Base-by-base conservation (phyloP, 2,113 vertebrate genomes). In the Callionymus lyra region DNA sequence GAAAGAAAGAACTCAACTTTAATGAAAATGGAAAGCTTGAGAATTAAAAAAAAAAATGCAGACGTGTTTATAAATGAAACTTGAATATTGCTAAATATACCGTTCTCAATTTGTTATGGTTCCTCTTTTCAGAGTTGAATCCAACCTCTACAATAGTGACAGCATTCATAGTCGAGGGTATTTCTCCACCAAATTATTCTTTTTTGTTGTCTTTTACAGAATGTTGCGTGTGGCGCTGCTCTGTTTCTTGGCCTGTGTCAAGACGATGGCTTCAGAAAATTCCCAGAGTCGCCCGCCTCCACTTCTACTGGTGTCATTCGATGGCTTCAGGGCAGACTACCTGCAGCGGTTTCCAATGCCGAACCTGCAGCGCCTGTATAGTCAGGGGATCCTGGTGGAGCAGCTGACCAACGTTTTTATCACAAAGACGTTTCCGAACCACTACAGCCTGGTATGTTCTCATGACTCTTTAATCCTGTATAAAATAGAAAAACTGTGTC, bases 401-500 rank as follows among this genome's bases (percentile, higher is more conserved):
- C 63, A 91, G 10, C 77, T 99, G 43, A 85, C 47, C 3, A 98
- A 97, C 16, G 68, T 88, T 59, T 99, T 96, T 44, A 83, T 91
- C 80, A 99, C 95, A 44, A 97, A 98, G 80, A 99, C 94, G 0
- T 96, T 96, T 68, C 93, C 95, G 32, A 98, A 98, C 74, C 95
- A 99, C 72, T 96, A 97, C 31, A 92, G 87, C 56, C 87, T 99
- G 53, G 94, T 81, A 54, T 65, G 2, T 27, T 27, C 21, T 8
- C 8, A 8, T 27, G 21, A 5, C 8, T 27, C 4, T 4, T 27
- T 8, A 27, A 5, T 27, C 21, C 21, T 5, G 21, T 5, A 27
- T 27, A 8, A 27, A 27, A 27, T 27, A 5, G 21, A 27, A 27
- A 4, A 27, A 27, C 21, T 8, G 4, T 8, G 8, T 27, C 21